Evolutionary conservation across 1,140 invertebrate species (phyloP), one percentile per base, ranked within the genome.

Genomic region (Hormaphis cornu): DNA sequence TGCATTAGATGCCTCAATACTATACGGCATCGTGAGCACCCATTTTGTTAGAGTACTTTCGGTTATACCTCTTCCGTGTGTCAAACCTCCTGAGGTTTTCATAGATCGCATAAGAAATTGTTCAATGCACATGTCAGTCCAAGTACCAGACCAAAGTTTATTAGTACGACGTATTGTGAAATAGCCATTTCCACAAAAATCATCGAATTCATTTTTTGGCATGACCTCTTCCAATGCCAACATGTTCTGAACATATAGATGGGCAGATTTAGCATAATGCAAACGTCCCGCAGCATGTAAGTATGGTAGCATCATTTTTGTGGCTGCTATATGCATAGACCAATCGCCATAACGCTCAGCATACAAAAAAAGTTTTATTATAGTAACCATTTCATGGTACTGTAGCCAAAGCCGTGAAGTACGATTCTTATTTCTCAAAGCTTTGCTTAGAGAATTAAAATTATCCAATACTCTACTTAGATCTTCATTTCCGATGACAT

Each of bases 331-430:
- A 52, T 52, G 24, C 14, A 52, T 14, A 26, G 24, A 26, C 48
- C 48, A 52, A 52, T 52, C 71, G 16, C 75, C 74, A 8, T 54
- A 71, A 50, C 74, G 61, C 73, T 79, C 77, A 71, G 78, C 76
- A 61, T 73, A 72, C 73, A 81, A 73, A 54, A 81, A 81, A 76
- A 78, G 77, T 66, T 78, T 50, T 18, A 46, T 3, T 46, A 46
- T 3, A 46, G 44, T 46, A 20, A 46, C 20, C 44, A 46, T 46
- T 20, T 46, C 22, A 69, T 80, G 77, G 70, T 80, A 80, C 74
- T 80, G 78, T 28, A 77, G 52, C 79, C 78, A 80, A 28, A 80
- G 72, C 50, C 77, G 69, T 72, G 78, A 75, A 53, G 78, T 80
- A 20, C n/a, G 44, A 0, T n/a, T 9, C 44, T 46, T 9, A 20